Conservation (phyloP, 37 sponge, comb jelly and placozoan genomes). For the Bolinopsis microptera region DNA sequence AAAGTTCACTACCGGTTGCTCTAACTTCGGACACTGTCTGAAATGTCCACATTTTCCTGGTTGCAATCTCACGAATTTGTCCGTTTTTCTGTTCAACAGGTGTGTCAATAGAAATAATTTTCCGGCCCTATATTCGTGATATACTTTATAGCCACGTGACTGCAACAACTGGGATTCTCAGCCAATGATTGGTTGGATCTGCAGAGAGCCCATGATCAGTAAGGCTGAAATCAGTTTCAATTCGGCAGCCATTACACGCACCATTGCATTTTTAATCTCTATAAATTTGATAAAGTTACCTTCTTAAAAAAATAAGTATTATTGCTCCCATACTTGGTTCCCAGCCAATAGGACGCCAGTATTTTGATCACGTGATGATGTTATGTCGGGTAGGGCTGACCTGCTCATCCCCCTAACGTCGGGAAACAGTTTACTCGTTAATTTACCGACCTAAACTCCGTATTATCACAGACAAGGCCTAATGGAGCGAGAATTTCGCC, state of each 20-base stretch:
- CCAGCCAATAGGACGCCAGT: background rate
- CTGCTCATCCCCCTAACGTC: conserved; percentile 2
- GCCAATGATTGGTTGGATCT: background rate
- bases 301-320: conserved; percentile 11
- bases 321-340: background rate
- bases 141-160: background rate
- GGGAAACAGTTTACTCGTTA: background rate
- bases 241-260: background rate
- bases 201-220: background rate
- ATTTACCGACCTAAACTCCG: background rate
- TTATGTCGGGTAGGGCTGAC: background rate
- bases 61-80: background rate
- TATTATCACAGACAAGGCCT: background rate
- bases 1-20: background rate
- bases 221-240: too few species aligned
- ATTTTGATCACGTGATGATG: background rate
- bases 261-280: conserved; percentile 23
- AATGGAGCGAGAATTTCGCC: background rate
- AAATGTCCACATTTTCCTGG: background rate
- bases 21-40: background rate
- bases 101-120: background rate
- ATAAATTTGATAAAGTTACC: conserved; percentile 51
- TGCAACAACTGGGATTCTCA: background rate
- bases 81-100: background rate
- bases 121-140: background rate